phyloP scores from a whole-genome alignment of 2,888 invertebrate genomes.

The Synergus gifuensis region DNA sequence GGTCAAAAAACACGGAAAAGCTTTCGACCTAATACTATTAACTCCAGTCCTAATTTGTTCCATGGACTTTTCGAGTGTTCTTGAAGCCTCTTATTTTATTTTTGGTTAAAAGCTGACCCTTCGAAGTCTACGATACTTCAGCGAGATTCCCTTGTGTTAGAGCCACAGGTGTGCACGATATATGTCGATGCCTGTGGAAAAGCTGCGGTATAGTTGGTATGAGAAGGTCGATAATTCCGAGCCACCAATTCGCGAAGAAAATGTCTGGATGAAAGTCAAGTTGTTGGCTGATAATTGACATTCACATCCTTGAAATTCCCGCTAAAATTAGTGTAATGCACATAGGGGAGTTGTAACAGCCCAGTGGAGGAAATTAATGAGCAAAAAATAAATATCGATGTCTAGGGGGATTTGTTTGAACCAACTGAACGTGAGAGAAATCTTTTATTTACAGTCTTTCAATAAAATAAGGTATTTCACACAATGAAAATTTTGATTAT shows the following conservation, averaged over 20 bases:
- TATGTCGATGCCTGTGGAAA: slow-evolving; percentile 25
- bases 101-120: slow-evolving; percentile 24
- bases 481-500: slow-evolving; percentile 16
- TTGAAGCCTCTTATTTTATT: slow-evolving; percentile 14
- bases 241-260: slow-evolving; percentile 14
- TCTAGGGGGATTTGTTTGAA: neutral
- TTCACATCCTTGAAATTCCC: neutral
- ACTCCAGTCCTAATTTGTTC: neutral
- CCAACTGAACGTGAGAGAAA: neutral
- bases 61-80: slow-evolving; percentile 1
- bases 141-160: neutral
- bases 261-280: slow-evolving; percentile 7
- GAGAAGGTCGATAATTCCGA: slow-evolving; percentile 25
- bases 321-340: neutral
- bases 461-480: neutral
- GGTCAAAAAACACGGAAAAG: neutral
- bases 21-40: slow-evolving; percentile 3
- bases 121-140: slow-evolving; percentile 19
- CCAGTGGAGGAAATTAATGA: neutral
- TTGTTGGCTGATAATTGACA: slow-evolving; percentile 17
- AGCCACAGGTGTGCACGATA: slow-evolving; percentile 28
- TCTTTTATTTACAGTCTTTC: slow-evolving; percentile 12
- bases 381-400: neutral
- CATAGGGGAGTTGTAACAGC: neutral
- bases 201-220: slow-evolving; percentile 9